phyloP scores from a whole-genome alignment of 2,888 invertebrate genomes.

The Phyllotreta striolata region DNA sequence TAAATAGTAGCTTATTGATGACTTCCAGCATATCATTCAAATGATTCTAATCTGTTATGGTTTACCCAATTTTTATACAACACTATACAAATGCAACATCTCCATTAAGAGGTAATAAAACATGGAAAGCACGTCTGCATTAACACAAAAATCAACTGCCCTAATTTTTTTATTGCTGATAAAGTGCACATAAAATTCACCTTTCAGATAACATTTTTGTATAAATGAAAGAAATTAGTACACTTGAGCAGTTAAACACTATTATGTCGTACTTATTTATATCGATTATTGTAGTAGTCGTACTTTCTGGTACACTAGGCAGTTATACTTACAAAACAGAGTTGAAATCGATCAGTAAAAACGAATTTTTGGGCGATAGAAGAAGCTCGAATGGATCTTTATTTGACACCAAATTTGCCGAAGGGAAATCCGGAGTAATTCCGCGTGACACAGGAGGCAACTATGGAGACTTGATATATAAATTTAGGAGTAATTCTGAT shows the following conservation, averaged over 20 bases:
- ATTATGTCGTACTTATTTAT: background rate
- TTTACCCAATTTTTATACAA: too few species aligned
- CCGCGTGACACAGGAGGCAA: conserved; percentile 46
- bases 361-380: conserved; percentile 2
- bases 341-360: conserved; percentile 1
- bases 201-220: too few species aligned
- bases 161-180: too few species aligned
- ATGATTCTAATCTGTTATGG: too few species aligned
- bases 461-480: conserved; percentile 46
- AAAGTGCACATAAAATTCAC: too few species aligned
- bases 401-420: conserved; percentile 37
- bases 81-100: too few species aligned
- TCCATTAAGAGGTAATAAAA: too few species aligned
- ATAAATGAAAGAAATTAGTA: too few species aligned
- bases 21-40: too few species aligned
- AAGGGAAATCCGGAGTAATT: conserved; percentile 17
- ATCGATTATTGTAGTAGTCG: background rate
- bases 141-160: too few species aligned
- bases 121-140: too few species aligned
- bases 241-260: too few species aligned
- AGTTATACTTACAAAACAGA: conserved; percentile 4
- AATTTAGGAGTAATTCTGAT: conserved; percentile 43
- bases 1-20: conserved; percentile 15
- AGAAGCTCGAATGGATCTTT: conserved; percentile 8
- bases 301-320: conserved; percentile 1